Evolutionary conservation across 2,888 invertebrate genomes (phyloP).

Genomic region (Rosalia funebris): DNA sequence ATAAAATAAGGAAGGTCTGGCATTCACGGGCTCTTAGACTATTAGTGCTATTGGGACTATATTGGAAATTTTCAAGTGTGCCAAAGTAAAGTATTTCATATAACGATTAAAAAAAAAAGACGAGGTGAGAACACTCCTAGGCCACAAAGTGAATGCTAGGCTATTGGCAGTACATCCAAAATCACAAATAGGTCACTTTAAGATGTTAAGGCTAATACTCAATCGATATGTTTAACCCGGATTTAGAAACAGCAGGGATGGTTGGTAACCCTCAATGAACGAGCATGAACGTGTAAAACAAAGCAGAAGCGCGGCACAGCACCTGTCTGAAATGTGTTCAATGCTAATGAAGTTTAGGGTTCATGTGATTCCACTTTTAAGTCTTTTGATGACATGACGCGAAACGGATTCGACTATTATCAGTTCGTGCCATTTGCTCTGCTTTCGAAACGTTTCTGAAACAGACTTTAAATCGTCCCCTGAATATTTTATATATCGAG

Average conservation of each 20-base stretch:
- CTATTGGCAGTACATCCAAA: too few relatives aligned
- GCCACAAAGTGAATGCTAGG: too few relatives aligned
- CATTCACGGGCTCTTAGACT: too few relatives aligned
- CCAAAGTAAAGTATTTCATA: too few relatives aligned
- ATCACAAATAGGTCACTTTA: too few relatives aligned
- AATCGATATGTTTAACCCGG: conserved; percentile 8
- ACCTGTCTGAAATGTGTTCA: conserved; percentile 29
- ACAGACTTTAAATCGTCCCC: conserved; percentile 15
- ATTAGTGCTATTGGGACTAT: too few relatives aligned
- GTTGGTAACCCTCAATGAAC: conserved; percentile 17
- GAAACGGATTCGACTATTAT: conserved; percentile 13
- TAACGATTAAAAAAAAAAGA: too few relatives aligned
- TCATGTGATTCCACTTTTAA: conserved; percentile 21
- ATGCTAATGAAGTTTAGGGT: conserved; percentile 31
- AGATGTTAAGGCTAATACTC: too few relatives aligned
- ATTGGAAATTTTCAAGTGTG: too few relatives aligned
- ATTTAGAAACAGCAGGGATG: conserved; percentile 11
- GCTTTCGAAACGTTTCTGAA: conserved; percentile 6
- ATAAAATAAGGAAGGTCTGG: too few relatives aligned
- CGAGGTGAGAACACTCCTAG: too few relatives aligned
- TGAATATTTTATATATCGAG: conserved; percentile 19
- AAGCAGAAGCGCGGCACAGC: conserved; percentile 24
- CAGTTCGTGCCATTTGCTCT: conserved; percentile 21
- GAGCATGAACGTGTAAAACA: conserved; percentile 20
- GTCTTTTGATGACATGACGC: conserved; percentile 11